phyloP scores from a whole-genome alignment of 1,140 invertebrate species.

The Drosophila pallidifrons region DNA sequence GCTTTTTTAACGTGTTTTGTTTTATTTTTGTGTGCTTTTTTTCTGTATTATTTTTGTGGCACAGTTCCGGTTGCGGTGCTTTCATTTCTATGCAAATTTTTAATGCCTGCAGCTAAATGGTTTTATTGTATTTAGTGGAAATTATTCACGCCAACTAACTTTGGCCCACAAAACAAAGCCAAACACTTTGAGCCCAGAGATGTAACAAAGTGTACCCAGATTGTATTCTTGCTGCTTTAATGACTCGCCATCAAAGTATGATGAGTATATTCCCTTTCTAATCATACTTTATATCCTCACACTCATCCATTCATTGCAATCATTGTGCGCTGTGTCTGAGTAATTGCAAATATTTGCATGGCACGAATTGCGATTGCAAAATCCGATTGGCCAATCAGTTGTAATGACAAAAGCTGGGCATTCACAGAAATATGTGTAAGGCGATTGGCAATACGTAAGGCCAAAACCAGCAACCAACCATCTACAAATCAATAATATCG shows the following conservation, averaged over 20 bases:
- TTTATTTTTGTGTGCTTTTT: conserved; percentile 1
- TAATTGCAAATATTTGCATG: conserved; percentile 58
- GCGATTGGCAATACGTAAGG: conserved; percentile 48
- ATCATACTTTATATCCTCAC: neutral
- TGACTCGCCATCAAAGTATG: conserved; percentile 37
- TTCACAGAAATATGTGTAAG: conserved; percentile 38
- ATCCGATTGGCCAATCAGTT: conserved; percentile 71
- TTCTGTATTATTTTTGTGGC: conserved; percentile 59
- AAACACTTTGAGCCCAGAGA: conserved; percentile 7
- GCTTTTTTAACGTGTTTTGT: conserved; percentile 23
- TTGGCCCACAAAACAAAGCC: neutral
- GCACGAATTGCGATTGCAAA: conserved; percentile 25
- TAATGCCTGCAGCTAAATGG: conserved; percentile 68
- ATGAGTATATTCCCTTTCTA: neutral
- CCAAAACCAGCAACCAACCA: conserved; percentile 1
- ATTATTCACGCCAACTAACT: conserved; percentile 82
- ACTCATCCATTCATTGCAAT: neutral
- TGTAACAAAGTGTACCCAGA: conserved; percentile 20
- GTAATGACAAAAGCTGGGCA: conserved; percentile 73
- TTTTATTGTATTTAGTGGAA: conserved; percentile 81
- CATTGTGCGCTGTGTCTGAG: conserved; percentile 12
- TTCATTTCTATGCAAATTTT: conserved; percentile 82
- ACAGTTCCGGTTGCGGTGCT: conserved; percentile 70
- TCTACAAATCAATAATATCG: conserved; percentile 72
- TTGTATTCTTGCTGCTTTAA: conserved; percentile 21